Conservation (phyloP, 2,888 invertebrate genomes). For the Phalera bucephala region DNA sequence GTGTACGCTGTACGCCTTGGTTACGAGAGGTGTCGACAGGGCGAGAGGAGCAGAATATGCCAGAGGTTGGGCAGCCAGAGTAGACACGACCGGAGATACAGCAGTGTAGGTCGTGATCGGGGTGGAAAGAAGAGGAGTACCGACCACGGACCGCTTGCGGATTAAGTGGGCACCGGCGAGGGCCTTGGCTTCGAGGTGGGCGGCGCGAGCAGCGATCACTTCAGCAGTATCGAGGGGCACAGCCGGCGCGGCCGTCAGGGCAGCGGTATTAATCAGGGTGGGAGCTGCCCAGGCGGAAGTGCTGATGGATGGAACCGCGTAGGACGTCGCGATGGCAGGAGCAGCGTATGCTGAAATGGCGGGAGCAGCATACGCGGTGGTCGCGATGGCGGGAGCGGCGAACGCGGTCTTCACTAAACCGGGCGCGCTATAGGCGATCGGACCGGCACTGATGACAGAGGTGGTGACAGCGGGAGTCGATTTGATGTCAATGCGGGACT, state of each 20-base stretch:
- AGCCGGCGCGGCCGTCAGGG: conserved; percentile 37
- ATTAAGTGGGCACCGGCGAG: conserved; percentile 60
- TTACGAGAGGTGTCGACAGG: conserved; percentile 46
- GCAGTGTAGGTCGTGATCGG: conserved; percentile 51
- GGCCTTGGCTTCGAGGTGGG: conserved; percentile 67
- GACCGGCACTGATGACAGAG: conserved; percentile 42
- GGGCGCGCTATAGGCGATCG: conserved; percentile 50
- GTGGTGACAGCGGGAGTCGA: conserved; percentile 62
- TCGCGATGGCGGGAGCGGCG: conserved; percentile 62
- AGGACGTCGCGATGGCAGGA: conserved; percentile 16
- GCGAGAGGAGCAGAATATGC: conserved; percentile 51
- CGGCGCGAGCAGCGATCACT: conserved; percentile 65
- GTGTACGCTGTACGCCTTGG: conserved; percentile 62
- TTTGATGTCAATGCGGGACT: conserved; percentile 63
- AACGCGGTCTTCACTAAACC: conserved; percentile 15
- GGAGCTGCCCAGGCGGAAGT: conserved; percentile 26
- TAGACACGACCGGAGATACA: conserved; percentile 40
- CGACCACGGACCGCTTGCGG: conserved; percentile 64
- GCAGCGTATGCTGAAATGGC: conserved; percentile 30
- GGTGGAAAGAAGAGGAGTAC: conserved; percentile 35
- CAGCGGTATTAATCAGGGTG: conserved; percentile 33
- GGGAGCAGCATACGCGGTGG: conserved; percentile 35
- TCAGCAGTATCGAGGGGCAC: conserved; percentile 67
- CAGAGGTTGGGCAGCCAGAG: conserved; percentile 47
- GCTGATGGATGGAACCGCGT: conserved; percentile 18